A percentile compares a stretch with the other conserved stretches of the same genome.
phyloP scores from a whole-genome alignment of 2,113 vertebrate species.

The Siniperca chuatsi region DNA sequence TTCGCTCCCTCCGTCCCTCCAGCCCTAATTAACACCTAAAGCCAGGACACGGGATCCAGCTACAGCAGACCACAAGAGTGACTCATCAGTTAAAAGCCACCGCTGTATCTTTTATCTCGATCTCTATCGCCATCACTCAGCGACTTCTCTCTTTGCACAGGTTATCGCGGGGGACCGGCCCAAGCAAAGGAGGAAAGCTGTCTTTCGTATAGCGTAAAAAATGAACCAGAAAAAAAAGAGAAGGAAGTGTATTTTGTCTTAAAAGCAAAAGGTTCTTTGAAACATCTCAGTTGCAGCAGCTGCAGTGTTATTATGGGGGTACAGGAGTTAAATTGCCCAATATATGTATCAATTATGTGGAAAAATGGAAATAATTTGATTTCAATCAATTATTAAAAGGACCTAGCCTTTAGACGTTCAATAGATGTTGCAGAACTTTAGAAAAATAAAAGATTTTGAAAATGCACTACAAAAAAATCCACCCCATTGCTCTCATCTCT shows the following conservation, averaged over 20 bases:
- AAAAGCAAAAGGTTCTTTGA: slow-evolving; percentile 22
- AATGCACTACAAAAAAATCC: neutral
- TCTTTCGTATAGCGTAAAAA: slow-evolving; percentile 25
- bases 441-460: neutral
- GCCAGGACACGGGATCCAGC: slow-evolving; percentile 57
- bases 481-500: neutral
- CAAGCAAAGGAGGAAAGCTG: neutral
- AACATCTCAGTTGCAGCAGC: neutral
- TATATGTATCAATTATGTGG: neutral
- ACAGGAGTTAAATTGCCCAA: neutral
- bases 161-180: slow-evolving; percentile 55
- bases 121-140: slow-evolving; percentile 74
- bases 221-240: neutral
- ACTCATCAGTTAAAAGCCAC: slow-evolving; percentile 74
- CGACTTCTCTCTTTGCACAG: slow-evolving; percentile 35
- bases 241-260: slow-evolving; percentile 13
- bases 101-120: slow-evolving; percentile 74
- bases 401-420: neutral
- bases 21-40: slow-evolving; percentile 77
- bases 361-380: neutral
- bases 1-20: slow-evolving; percentile 46
- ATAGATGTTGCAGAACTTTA: neutral
- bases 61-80: slow-evolving; percentile 50
- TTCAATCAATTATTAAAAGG: neutral
- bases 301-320: neutral